Conservation (phyloP, 2,113 vertebrate species). For the Atractosteus spatula region DNA sequence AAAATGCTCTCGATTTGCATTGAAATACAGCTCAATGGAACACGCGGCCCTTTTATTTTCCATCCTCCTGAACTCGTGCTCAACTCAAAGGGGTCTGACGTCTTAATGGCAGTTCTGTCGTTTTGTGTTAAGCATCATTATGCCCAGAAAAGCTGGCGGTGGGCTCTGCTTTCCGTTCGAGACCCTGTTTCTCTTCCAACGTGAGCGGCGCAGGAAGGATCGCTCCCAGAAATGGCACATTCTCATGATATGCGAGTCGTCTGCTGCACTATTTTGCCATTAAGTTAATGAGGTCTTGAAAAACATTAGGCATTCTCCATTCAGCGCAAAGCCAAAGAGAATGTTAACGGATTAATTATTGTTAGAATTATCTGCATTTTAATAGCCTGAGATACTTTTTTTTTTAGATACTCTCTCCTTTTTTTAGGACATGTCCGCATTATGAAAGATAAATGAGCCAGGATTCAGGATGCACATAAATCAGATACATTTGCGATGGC, state of each 20-base stretch:
- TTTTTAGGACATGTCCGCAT: background rate
- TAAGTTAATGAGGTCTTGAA: slow-evolving; percentile 21
- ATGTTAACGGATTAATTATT: slow-evolving; percentile 7
- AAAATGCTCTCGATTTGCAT: background rate
- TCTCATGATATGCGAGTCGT: slow-evolving; percentile 9
- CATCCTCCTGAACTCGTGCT: background rate
- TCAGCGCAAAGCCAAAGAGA: background rate
- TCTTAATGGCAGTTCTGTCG: slow-evolving; percentile 2
- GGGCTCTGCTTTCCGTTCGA: slow-evolving; percentile 6
- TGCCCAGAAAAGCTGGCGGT: slow-evolving; percentile 5
- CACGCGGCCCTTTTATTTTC: background rate
- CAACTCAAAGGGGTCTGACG: slow-evolving; percentile 4
- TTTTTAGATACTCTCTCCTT: background rate
- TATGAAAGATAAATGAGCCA: slow-evolving; percentile 3
- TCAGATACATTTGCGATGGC: background rate
- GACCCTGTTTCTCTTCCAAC: background rate
- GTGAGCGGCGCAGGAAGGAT: background rate
- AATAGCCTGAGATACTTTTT: background rate
- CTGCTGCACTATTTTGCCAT: slow-evolving; percentile 20
- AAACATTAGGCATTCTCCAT: slow-evolving; percentile 14
- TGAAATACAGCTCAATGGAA: slow-evolving; percentile 7
- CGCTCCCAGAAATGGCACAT: slow-evolving; percentile 14
- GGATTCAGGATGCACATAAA: background rate
- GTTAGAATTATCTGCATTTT: background rate
- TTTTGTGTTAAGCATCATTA: slow-evolving; percentile 22